phyloP scores from a whole-genome alignment of 1,140 invertebrate genomes.

The Nymphalis io region DNA sequence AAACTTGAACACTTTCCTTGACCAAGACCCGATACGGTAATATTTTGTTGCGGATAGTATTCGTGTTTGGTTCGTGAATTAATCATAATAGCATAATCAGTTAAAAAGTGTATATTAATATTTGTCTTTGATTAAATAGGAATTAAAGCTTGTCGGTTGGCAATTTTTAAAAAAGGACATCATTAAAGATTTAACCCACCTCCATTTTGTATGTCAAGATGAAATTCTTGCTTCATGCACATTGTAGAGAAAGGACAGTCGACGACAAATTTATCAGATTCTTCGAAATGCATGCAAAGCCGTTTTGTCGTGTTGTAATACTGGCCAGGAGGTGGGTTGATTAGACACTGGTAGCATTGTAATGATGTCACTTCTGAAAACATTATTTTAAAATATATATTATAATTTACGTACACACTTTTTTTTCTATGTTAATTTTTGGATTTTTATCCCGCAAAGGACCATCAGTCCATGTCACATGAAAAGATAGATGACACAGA shows the following conservation, averaged over 20 bases:
- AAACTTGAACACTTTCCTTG: constrained; percentile 11
- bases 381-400: constrained; percentile 11
- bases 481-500: too few species aligned
- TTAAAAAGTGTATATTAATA: neutral
- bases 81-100: neutral
- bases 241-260: constrained; percentile 90
- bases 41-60: constrained; percentile 6
- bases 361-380: constrained; percentile 66
- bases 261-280: constrained; percentile 83
- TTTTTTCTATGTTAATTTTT: too few species aligned
- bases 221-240: constrained; percentile 87
- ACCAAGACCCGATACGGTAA: constrained; percentile 9
- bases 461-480: too few species aligned
- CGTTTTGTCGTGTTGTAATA: constrained; percentile 79
- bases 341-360: constrained; percentile 86
- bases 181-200: constrained; percentile 46
- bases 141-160: too few species aligned
- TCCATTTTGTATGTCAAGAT: constrained; percentile 83
- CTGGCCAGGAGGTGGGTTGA: constrained; percentile 77
- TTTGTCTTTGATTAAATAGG: too few species aligned
- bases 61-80: neutral
- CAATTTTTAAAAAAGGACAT: neutral
- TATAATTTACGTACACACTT: too few species aligned
- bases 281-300: constrained; percentile 87
- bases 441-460: too few species aligned